These are phyloP conservation scores for Erannis defoliaria DNA, from an alignment of 2,888 invertebrate genomes.

Conservation along the genomic window DNA sequence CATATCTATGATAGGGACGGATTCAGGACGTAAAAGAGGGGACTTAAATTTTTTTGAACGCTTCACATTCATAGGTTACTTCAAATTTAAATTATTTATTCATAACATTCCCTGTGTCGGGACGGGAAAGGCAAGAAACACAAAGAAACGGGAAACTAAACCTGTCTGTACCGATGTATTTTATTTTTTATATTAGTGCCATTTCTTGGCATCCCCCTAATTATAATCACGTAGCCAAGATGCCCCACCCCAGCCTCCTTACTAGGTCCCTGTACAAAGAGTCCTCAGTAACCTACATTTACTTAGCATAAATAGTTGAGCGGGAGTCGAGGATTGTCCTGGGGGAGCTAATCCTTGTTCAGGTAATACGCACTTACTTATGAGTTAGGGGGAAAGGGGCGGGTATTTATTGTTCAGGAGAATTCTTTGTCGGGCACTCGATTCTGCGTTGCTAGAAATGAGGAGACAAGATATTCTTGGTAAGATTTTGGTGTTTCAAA, in stretches of 20 bases:
- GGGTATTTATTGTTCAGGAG: constrained; percentile 1
- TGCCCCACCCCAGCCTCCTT: background rate
- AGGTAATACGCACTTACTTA: constrained; percentile 31
- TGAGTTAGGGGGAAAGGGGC: constrained; percentile 2
- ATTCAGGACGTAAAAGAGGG: background rate
- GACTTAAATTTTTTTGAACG: background rate
- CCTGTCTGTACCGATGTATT: no score
- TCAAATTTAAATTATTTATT: background rate
- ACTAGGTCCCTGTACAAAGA: constrained; percentile 8
- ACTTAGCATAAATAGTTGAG: constrained; percentile 31
- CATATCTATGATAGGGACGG: constrained; percentile 10
- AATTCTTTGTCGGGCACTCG: background rate
- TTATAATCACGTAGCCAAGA: no score
- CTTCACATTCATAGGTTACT: background rate
- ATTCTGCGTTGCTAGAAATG: background rate
- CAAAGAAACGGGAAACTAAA: no score
- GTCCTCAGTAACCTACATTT: constrained; percentile 23
- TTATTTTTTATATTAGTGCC: no score
- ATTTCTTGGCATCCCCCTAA: no score
- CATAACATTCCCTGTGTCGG: no score
- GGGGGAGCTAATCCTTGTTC: constrained; percentile 26
- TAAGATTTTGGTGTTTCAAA: background rate
- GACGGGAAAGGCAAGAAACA: no score
- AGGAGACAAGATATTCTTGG: no score
- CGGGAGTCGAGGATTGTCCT: constrained; percentile 22